Evolutionary conservation across 2,888 invertebrate species (phyloP).

Genomic region (Trichogramma evanescens): DNA sequence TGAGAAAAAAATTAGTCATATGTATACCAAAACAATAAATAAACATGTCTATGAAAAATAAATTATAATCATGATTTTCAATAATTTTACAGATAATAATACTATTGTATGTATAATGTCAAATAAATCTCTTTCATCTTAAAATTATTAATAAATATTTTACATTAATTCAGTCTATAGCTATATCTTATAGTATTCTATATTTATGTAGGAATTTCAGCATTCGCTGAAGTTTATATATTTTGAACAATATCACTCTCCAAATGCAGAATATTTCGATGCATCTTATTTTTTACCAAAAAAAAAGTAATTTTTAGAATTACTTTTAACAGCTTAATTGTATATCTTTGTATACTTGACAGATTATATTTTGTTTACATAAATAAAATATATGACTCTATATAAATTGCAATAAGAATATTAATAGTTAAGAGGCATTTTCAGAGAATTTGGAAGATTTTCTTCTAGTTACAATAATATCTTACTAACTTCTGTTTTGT

Average conservation of each 20-base stretch:
- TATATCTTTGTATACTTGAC: no score
- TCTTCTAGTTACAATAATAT: not conserved
- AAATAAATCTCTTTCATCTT: not conserved
- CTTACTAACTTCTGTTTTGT: not conserved
- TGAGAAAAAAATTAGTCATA: no score
- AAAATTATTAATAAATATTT: not conserved
- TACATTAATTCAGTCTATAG: constrained; percentile 13
- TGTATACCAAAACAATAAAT: no score
- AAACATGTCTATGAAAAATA: not conserved
- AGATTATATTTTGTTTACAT: no score
- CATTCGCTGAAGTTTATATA: no score
- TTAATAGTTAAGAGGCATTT: not conserved
- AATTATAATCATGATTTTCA: not conserved
- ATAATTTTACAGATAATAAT: not conserved
- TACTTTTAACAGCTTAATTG: no score
- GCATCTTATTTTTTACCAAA: no score
- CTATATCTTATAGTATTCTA: constrained; percentile 5
- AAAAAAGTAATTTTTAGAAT: no score
- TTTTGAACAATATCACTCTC: no score
- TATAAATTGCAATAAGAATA: constrained; percentile 17
- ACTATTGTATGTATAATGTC: not conserved
- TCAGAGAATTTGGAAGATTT: not conserved
- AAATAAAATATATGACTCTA: constrained; percentile 2
- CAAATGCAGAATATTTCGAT: no score
- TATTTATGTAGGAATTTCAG: constrained; percentile 10